Conservation (phyloP, 2,797 vertebrate species). For the Glossophaga mutica region DNA sequence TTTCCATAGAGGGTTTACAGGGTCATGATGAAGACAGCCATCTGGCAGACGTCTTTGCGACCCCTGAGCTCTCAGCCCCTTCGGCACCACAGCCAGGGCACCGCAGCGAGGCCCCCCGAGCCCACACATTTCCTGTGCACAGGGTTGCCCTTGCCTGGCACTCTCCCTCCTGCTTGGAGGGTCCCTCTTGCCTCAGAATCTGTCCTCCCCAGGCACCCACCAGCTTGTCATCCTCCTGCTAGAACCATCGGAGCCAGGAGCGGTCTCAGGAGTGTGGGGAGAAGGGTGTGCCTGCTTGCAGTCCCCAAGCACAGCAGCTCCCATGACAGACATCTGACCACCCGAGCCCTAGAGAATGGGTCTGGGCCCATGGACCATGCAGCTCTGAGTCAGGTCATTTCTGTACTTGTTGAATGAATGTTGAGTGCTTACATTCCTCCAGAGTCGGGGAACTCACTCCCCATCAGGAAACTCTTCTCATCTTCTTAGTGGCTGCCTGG, state of each 20-base stretch:
- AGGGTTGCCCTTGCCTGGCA: fast-evolving
- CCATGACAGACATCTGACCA: neutral
- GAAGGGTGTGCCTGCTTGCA: no score
- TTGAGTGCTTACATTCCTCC: neutral
- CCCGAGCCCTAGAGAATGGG: neutral
- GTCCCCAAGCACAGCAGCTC: neutral
- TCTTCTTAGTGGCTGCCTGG: neutral
- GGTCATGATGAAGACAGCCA: neutral
- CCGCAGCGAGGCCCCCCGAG: neutral
- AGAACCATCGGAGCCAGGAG: neutral
- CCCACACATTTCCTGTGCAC: fast-evolving
- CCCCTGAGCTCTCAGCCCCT: fast-evolving
- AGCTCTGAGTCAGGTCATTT: neutral
- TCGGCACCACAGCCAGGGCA: fast-evolving
- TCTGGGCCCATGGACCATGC: fast-evolving
- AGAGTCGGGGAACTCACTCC: neutral
- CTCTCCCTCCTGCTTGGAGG: neutral
- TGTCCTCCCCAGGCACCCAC: neutral
- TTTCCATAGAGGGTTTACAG: neutral
- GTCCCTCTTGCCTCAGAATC: neutral
- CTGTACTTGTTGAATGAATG: neutral
- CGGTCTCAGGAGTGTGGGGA: neutral
- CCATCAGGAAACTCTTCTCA: neutral
- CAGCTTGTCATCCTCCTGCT: neutral
- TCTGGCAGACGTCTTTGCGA: neutral